phyloP scores from a whole-genome alignment of 2,113 vertebrate genomes.

The Nothoprocta pentlandii region DNA sequence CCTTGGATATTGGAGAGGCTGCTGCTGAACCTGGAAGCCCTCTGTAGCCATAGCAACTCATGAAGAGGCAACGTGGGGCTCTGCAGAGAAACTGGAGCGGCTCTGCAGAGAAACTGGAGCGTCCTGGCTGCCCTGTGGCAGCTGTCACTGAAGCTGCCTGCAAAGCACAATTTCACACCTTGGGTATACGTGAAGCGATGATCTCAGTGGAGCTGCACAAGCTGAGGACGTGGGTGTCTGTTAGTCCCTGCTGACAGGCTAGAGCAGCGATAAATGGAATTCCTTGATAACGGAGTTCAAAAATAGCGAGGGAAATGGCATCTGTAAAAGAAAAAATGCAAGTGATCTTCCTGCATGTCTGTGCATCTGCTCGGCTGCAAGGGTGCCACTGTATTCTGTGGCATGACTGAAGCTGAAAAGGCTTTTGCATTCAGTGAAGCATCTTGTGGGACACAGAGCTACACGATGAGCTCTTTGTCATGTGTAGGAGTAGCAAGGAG shows the following conservation, averaged over 20 bases:
- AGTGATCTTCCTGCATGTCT: neutral
- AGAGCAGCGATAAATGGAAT: neutral
- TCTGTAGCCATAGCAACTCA: too few relatives aligned
- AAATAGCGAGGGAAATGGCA: accelerated
- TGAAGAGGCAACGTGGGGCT: neutral
- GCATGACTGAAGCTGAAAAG: neutral
- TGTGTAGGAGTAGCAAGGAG: neutral
- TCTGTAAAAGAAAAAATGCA: neutral
- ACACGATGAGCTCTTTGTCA: neutral
- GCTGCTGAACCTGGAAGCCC: neutral
- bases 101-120: neutral
- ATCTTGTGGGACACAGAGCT: neutral
- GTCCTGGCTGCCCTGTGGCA: neutral
- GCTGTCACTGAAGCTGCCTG: neutral
- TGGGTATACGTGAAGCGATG: neutral
- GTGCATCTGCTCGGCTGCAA: accelerated
- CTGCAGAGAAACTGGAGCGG: neutral
- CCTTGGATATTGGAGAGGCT: neutral
- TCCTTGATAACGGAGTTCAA: neutral
- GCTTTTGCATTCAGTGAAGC: neutral
- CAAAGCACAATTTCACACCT: neutral
- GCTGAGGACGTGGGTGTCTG: accelerated
- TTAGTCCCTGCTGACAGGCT: neutral
- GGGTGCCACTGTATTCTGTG: neutral
- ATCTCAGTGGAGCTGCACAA: neutral